These are phyloP conservation scores for Spheniscus humboldti DNA, from an alignment of 2,797 vertebrate species.

Conservation along the genomic window DNA sequence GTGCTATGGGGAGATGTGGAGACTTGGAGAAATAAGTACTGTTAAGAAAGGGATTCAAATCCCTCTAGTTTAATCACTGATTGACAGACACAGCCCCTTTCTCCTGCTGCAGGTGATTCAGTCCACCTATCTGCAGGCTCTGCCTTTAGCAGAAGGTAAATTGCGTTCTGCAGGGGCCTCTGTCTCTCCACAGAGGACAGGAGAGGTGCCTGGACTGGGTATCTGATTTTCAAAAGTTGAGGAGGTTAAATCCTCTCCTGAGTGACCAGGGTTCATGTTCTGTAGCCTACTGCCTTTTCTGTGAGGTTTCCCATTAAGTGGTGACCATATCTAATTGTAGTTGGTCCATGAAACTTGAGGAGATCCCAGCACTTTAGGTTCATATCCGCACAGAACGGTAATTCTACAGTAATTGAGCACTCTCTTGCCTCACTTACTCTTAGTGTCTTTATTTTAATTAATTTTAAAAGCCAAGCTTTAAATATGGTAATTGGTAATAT, in stretches of 20 bases:
- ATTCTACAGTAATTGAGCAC: background rate
- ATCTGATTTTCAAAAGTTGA: background rate
- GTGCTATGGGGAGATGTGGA: background rate
- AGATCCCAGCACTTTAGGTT: background rate
- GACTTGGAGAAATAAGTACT: background rate
- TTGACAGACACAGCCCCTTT: background rate
- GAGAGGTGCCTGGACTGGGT: background rate
- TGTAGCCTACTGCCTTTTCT: background rate
- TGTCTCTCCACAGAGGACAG: background rate
- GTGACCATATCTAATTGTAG: background rate
- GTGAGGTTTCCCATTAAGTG: background rate
- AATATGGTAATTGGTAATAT: background rate
- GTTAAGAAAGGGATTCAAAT: background rate
- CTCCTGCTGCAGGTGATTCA: background rate
- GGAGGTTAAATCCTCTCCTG: background rate
- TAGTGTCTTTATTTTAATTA: background rate
- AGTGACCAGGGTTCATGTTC: background rate
- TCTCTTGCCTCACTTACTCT: background rate
- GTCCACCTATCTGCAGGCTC: background rate
- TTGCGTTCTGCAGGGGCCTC: background rate
- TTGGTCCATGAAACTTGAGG: background rate
- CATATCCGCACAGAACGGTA: background rate
- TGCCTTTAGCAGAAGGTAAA: background rate
- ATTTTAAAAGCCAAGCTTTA: slow-evolving; percentile 13
- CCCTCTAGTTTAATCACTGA: background rate